Evolutionary conservation across 2,888 invertebrate species (phyloP), one percentile per base, ranked within the genome.

Genomic region (Sphaeridia pumilis): DNA sequence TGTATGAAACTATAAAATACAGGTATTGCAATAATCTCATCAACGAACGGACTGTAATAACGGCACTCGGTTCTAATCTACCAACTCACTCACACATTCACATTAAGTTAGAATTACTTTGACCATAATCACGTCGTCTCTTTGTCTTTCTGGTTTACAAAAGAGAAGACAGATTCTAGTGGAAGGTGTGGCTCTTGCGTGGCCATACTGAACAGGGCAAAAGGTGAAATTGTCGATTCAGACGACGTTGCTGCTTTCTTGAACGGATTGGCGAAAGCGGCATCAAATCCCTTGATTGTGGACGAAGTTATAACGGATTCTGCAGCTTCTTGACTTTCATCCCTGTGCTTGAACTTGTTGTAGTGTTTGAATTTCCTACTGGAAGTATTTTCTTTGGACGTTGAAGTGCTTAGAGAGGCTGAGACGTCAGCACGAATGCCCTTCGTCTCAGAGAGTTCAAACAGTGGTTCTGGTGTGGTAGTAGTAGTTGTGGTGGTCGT

Each of bases 111-210:
- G n/a, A n/a, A n/a, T n/a, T n/a, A 12, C 14, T 14, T 14, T 14
- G 10, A 41, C 41, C 17, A 14, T 41, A 10, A 41, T n/a, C n/a
- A n/a, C n/a, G 3, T 17, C 7, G 20, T 42, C 27, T 48, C 22
- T 41, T 50, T 54, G 22, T 58, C 52, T 22, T 76, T 74, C 69
- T 77, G 78, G 62, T 80, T 78, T 45, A 83, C 69, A 67, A 82
- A 82, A 20, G 84, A 82, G 67, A 86, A 85, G 70, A 85, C 84
- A 0, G 84, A 83, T 70, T 85, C 84, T 58, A 86, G 82, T 0
- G 86, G 85, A 46, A 86, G 72, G 49, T 84, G 83, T 0, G 85
- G 84, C 67, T 85, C 84, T 60, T 85, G 84, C 0, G 84, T 83
- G 1, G 82, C 79, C 70, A 85, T 79, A 22, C 82, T 82, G 63